A percentile compares a stretch with the other conserved stretches of the same genome.
phyloP scores from a whole-genome alignment of 2,113 vertebrate species.

The Callipepla squamata region DNA sequence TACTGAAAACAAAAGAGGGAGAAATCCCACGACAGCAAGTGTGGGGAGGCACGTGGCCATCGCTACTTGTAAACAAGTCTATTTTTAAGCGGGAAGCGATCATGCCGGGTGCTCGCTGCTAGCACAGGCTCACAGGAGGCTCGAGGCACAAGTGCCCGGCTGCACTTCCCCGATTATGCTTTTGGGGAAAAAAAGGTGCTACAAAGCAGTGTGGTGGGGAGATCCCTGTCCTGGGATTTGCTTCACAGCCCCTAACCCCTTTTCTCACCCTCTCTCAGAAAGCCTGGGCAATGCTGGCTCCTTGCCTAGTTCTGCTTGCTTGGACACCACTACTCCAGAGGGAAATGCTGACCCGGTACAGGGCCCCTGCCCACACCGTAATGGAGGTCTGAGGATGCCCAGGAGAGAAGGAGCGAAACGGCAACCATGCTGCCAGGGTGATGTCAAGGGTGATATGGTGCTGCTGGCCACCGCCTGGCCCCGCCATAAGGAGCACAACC shows the following conservation, averaged over 20 bases:
- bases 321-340: neutral
- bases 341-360: neutral
- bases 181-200: neutral
- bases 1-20: neutral
- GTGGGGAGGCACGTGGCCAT: neutral
- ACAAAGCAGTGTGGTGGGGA: neutral
- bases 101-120: neutral
- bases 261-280: slow-evolving; percentile 20
- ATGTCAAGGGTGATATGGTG: neutral
- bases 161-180: neutral
- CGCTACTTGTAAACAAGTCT: slow-evolving; percentile 61
- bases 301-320: neutral
- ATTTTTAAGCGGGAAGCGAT: slow-evolving; percentile 56
- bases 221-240: neutral
- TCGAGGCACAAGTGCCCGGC: neutral
- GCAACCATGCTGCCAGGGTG: neutral
- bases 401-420: neutral
- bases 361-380: neutral
- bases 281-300: neutral
- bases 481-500: slow-evolving; percentile 25
- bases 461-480: neutral
- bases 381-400: neutral
- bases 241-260: neutral
- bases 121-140: neutral
- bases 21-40: neutral